Evolutionary conservation across 2,888 invertebrate species (phyloP).

Genomic region (Rosalia funebris): DNA sequence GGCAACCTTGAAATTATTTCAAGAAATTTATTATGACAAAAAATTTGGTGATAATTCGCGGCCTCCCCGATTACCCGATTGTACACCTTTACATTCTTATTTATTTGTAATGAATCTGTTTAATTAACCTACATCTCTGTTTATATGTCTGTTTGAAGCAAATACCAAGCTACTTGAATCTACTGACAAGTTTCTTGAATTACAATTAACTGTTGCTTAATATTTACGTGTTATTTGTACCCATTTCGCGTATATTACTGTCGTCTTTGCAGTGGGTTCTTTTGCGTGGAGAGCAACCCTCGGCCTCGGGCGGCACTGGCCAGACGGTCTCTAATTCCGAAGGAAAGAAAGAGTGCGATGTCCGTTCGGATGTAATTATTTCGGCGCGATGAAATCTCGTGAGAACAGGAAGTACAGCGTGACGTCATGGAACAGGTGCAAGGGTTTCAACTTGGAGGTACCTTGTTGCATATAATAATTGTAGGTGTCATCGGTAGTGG

Average conservation of each 20-base stretch:
- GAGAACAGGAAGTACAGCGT: conserved; percentile 62
- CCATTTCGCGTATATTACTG: neutral
- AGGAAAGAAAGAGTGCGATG: conserved; percentile 46
- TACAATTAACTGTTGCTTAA: too few species aligned
- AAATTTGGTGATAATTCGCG: too few species aligned
- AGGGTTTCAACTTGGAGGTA: conserved; percentile 56
- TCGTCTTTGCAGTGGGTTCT: neutral
- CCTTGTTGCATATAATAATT: conserved; percentile 29
- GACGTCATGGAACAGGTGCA: conserved; percentile 62
- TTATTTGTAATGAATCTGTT: too few species aligned
- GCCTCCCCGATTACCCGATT: too few species aligned
- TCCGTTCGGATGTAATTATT: conserved; percentile 62
- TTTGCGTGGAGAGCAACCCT: neutral
- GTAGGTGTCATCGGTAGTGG: conserved; percentile 9
- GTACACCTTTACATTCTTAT: too few species aligned
- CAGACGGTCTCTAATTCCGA: conserved; percentile 2
- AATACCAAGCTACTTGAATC: too few species aligned
- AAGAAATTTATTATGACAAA: too few species aligned
- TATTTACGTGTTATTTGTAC: too few species aligned
- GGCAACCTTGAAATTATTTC: too few species aligned
- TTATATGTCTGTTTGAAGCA: too few species aligned
- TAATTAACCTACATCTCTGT: too few species aligned
- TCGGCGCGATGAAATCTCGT: conserved; percentile 64
- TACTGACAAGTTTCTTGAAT: too few species aligned
- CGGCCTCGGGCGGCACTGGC: neutral